Evolutionary conservation across 2,113 vertebrate species (phyloP).

Genomic region (Laterallus jamaicensis): DNA sequence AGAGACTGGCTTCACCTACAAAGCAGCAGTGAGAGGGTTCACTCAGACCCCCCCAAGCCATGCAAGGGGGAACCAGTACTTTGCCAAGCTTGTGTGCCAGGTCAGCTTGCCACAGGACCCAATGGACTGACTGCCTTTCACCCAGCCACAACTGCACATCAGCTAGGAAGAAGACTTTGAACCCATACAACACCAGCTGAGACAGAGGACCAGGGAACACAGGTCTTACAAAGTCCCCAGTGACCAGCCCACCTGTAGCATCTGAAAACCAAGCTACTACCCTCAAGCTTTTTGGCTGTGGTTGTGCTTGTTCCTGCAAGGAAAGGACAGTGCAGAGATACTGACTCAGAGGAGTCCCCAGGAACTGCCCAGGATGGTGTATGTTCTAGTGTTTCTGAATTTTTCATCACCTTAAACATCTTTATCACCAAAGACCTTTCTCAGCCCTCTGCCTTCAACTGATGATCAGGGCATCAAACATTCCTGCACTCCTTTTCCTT

Average conservation of each 20-base stretch:
- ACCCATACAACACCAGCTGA: neutral
- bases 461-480: constrained; percentile 25
- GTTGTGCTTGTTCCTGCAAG: neutral
- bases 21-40: neutral
- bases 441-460: constrained; percentile 1
- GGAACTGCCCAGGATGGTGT: neutral
- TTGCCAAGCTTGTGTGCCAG: neutral
- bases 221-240: neutral
- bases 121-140: fast-evolving
- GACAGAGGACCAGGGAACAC: neutral
- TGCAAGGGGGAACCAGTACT: neutral
- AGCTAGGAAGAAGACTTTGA: neutral
- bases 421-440: constrained; percentile 28
- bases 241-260: neutral
- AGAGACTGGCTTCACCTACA: neutral
- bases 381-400: neutral
- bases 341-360: neutral
- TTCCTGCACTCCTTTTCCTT: neutral
- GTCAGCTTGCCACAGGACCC: neutral
- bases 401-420: neutral
- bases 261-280: neutral
- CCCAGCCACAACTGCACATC: neutral
- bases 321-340: neutral
- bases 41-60: neutral
- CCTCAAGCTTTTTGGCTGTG: neutral